A percentile compares a stretch with the other conserved stretches of the same genome.
Evolutionary conservation across 2,888 invertebrate genomes (phyloP).

Genomic region (Scaptomyza parva): DNA sequence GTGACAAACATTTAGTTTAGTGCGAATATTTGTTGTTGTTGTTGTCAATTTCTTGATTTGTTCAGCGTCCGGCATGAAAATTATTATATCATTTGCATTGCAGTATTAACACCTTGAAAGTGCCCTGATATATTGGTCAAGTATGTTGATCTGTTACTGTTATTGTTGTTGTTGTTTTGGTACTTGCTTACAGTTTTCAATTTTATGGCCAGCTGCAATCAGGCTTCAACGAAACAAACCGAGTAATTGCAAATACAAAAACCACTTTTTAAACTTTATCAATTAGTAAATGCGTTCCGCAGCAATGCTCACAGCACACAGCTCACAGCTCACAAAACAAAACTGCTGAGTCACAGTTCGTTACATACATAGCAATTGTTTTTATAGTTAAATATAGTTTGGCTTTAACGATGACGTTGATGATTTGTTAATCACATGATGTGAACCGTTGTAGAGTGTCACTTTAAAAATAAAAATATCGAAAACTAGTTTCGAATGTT

Average conservation of each 20-base stretch:
- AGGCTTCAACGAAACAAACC: conserved; percentile 15
- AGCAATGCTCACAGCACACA: conserved; percentile 1
- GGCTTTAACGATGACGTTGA: conserved; percentile 15
- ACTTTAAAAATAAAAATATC: conserved; percentile 17
- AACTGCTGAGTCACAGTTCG: conserved; percentile 27
- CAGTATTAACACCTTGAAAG: conserved; percentile 65
- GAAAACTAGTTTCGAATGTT: conserved; percentile 46
- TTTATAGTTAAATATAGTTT: conserved; percentile 12
- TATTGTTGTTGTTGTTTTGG: conserved; percentile 6
- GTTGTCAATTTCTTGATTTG: conserved; percentile 41
- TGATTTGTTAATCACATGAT: conserved; percentile 48
- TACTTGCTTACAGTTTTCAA: neutral
- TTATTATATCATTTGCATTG: conserved; percentile 35
- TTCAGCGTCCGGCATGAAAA: conserved; percentile 8
- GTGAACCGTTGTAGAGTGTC: conserved; percentile 10
- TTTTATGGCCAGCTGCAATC: conserved; percentile 3
- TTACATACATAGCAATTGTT: conserved; percentile 15
- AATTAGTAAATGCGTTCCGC: conserved; percentile 29
- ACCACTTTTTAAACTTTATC: conserved; percentile 15
- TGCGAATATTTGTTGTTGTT: conserved; percentile 10
- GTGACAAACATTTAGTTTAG: conserved; percentile 51
- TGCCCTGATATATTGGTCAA: conserved; percentile 47
- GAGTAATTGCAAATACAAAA: conserved; percentile 14
- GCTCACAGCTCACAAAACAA: conserved; percentile 3
- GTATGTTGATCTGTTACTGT: conserved; percentile 13